Evolutionary conservation across 1,140 invertebrate genomes (phyloP).

Genomic region (Ostrea edulis): DNA sequence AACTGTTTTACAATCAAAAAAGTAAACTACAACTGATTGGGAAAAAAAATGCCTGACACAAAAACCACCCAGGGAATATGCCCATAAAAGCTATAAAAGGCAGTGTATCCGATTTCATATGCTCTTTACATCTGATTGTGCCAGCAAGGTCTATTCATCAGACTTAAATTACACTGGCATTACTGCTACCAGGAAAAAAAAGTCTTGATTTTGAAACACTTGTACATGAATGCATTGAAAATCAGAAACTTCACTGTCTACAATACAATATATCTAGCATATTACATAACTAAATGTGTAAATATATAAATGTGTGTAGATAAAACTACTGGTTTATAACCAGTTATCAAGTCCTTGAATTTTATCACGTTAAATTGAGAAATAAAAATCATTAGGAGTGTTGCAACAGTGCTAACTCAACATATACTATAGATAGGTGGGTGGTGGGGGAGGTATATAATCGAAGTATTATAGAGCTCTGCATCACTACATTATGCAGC

Average conservation of each 20-base stretch:
- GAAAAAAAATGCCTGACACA: background rate
- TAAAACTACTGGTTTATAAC: no score
- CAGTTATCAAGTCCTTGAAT: no score
- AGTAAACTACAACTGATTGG: no score
- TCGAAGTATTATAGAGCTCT: no score
- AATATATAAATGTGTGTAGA: background rate
- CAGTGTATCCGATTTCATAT: conserved; percentile 1
- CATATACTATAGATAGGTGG: no score
- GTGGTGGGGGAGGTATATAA: no score
- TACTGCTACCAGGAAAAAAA: background rate
- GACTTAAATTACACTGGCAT: background rate
- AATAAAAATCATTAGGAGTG: no score
- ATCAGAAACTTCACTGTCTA: background rate
- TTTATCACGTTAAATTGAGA: no score
- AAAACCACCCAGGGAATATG: conserved; percentile 12
- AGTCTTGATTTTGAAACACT: background rate
- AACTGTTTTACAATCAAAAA: no score
- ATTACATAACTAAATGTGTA: background rate
- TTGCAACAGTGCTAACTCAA: no score
- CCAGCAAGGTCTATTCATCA: background rate
- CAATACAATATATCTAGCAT: background rate
- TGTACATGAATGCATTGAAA: background rate
- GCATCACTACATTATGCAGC: no score
- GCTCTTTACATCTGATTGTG: background rate
- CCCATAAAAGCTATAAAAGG: background rate